Conservation (phyloP, 2,113 vertebrate species). For the Vicugna pacos region DNA sequence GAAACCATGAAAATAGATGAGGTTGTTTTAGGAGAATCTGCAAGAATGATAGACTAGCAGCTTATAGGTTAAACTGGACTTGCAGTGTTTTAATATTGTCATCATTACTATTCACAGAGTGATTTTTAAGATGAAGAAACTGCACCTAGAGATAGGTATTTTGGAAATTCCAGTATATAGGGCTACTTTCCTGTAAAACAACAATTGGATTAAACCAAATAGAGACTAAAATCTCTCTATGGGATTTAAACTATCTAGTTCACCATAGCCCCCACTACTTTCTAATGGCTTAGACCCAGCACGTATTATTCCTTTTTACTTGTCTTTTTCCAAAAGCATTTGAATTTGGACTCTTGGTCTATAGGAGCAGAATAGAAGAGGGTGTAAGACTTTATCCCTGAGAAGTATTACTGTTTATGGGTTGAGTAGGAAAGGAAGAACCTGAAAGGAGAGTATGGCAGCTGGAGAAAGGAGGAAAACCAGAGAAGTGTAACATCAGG, state of each 20-base stretch:
- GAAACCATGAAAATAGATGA: neutral
- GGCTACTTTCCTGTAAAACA: neutral
- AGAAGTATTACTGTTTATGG: neutral
- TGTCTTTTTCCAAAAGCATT: neutral
- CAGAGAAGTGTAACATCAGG: neutral
- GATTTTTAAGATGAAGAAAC: neutral
- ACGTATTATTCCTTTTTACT: neutral
- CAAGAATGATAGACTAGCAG: neutral
- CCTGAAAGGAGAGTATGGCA: neutral
- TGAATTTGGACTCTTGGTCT: neutral
- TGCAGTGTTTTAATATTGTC: neutral
- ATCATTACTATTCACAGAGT: neutral
- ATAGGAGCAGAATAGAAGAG: neutral
- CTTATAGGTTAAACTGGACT: neutral
- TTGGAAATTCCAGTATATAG: neutral
- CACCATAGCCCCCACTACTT: neutral
- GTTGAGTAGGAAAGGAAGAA: neutral
- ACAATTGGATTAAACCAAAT: neutral
- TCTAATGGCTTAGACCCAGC: neutral
- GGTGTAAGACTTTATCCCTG: neutral
- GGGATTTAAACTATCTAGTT: neutral
- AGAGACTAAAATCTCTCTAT: neutral
- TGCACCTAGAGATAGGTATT: neutral
- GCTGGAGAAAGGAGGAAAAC: neutral
- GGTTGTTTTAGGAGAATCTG: neutral